Percentiles rank a stretch among this genome's conserved stretches.
phyloP scores from a whole-genome alignment of 2,797 vertebrate species.

The Xenops minutus region DNA sequence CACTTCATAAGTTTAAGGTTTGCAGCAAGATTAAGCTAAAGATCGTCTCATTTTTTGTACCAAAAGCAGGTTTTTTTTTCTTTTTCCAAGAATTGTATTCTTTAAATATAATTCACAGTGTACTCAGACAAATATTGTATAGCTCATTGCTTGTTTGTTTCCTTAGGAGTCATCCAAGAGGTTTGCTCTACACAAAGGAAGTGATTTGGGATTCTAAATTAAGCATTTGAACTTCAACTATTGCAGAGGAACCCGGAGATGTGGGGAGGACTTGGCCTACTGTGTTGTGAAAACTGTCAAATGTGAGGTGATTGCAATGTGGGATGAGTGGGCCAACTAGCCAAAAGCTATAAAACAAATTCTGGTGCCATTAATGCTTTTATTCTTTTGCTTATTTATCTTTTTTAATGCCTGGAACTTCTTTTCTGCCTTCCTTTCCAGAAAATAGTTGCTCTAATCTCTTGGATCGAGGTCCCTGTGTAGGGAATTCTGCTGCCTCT shows the following conservation, averaged over 20 bases:
- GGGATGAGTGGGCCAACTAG: background rate
- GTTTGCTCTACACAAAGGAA: background rate
- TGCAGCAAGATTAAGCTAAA: background rate
- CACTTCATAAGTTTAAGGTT: background rate
- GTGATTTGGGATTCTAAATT: background rate
- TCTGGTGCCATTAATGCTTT: background rate
- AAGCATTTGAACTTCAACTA: background rate
- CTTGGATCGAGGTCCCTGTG: background rate
- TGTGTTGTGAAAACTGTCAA: slow-evolving; percentile 1
- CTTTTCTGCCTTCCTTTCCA: background rate
- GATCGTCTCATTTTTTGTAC: background rate
- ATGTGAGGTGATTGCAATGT: background rate
- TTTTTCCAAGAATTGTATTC: background rate
- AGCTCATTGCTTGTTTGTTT: background rate
- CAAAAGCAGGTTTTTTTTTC: background rate
- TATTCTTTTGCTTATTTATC: background rate
- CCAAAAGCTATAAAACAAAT: background rate
- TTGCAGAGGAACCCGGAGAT: background rate
- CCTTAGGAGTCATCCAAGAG: background rate
- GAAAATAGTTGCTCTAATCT: background rate
- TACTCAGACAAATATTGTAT: background rate
- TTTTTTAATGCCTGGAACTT: background rate
- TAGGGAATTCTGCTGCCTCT: background rate
- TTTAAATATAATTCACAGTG: background rate
- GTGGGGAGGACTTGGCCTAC: background rate